Evolutionary conservation across 1,140 invertebrate species (phyloP).

Genomic region (Choristoneura fumiferana): DNA sequence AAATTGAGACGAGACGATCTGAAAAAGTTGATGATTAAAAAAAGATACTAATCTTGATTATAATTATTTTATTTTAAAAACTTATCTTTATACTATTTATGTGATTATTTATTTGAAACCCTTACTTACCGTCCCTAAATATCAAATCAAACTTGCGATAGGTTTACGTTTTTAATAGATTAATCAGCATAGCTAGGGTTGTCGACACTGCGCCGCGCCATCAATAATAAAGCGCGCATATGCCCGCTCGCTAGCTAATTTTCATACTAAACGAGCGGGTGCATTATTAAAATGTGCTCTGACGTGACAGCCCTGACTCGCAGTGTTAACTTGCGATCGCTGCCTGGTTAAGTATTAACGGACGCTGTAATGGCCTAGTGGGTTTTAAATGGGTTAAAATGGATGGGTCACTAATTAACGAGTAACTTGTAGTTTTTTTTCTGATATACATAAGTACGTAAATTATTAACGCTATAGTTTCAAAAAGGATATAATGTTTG

Average conservation of each 20-base stretch:
- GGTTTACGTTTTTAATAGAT: slow-evolving; percentile 13
- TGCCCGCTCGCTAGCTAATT: slow-evolving; percentile 57
- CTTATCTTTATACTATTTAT: too few species aligned
- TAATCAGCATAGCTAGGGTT: slow-evolving; percentile 7
- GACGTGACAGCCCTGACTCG: slow-evolving; percentile 55
- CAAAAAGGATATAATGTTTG: too few species aligned
- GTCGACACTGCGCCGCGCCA: slow-evolving; percentile 29
- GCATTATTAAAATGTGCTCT: slow-evolving; percentile 71
- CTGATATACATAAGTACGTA: too few species aligned
- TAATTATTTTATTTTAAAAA: too few species aligned
- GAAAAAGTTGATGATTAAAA: too few species aligned
- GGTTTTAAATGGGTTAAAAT: slow-evolving; percentile 23
- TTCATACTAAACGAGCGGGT: slow-evolving; percentile 72
- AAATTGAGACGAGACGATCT: too few species aligned
- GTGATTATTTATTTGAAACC: too few species aligned
- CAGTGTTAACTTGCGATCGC: slow-evolving; percentile 56
- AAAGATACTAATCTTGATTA: too few species aligned
- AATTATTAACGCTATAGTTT: too few species aligned
- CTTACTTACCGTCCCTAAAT: too few species aligned
- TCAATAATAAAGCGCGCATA: slow-evolving; percentile 54
- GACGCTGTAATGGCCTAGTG: slow-evolving; percentile 29
- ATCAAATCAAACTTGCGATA: neutral
- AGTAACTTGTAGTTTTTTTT: too few species aligned
- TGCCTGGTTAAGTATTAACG: slow-evolving; percentile 42
- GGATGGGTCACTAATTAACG: too few species aligned